These are phyloP conservation scores for Nansenia antarctica DNA, from an alignment of 2,113 vertebrate genomes.

Conservation along the genomic window DNA sequence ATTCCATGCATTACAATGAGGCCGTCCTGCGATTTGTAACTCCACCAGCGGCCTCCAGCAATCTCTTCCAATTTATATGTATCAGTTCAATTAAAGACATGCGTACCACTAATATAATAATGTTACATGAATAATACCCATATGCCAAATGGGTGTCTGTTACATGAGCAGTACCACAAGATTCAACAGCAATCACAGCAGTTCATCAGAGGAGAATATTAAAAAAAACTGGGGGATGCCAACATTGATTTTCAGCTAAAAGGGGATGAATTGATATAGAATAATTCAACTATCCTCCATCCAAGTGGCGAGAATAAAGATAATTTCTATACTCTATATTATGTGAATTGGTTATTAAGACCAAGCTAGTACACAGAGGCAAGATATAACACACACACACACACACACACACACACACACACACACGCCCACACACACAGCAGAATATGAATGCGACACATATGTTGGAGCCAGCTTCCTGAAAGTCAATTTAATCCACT, in stretches of 20 bases:
- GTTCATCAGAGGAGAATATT: neutral
- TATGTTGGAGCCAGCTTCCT: neutral
- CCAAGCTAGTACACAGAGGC: neutral
- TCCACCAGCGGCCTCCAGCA: no score
- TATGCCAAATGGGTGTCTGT: neutral
- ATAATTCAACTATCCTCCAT: neutral
- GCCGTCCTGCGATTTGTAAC: no score
- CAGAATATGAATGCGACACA: neutral
- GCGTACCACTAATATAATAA: no score
- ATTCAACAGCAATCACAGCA: neutral
- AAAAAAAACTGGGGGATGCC: neutral
- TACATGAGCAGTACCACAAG: neutral
- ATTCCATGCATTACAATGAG: no score
- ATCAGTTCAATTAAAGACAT: no score
- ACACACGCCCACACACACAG: neutral
- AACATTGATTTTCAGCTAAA: neutral
- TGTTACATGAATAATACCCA: neutral
- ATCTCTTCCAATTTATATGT: no score
- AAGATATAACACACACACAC: neutral
- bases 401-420: neutral
- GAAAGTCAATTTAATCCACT: no score
- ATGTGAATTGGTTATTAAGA: neutral
- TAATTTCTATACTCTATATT: neutral
- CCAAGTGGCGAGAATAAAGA: neutral
- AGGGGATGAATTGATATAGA: neutral